These are phyloP conservation scores for Aricia artaxerxes DNA, from an alignment of 2,888 invertebrate genomes.

Conservation along the genomic window DNA sequence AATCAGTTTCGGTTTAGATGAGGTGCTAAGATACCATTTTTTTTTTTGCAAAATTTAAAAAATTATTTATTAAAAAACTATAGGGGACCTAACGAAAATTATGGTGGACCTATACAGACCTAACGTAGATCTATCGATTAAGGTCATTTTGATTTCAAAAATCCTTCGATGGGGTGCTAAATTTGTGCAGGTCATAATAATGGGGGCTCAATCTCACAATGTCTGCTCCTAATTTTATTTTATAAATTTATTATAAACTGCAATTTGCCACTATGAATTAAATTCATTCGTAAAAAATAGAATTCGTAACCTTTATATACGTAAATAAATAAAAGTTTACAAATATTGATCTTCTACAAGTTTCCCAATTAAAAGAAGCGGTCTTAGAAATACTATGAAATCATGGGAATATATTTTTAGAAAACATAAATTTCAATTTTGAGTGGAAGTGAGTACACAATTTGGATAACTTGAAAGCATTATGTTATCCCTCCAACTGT, in stretches of 20 bases:
- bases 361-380: neutral
- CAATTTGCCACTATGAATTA: neutral
- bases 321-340: neutral
- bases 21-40: no score
- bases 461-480: conserved; percentile 29
- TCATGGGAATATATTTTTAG: conserved; percentile 6
- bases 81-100: no score
- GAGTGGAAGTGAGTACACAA: conserved; percentile 26
- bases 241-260: neutral
- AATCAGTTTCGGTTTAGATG: no score
- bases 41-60: no score
- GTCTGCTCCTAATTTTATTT: neutral
- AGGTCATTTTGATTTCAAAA: no score
- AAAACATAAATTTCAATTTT: conserved; percentile 19
- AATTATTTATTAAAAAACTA: no score
- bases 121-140: no score
- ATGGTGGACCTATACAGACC: no score
- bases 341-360: neutral
- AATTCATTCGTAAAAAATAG: conserved; percentile 4
- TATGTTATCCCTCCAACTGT: conserved; percentile 81
- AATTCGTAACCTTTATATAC: neutral
- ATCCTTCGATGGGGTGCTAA: no score
- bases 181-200: neutral
- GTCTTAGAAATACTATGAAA: neutral
- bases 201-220: conserved; percentile 2